Evolutionary conservation across 2,888 invertebrate species (phyloP).

Genomic region (Drosophila prolongata): DNA sequence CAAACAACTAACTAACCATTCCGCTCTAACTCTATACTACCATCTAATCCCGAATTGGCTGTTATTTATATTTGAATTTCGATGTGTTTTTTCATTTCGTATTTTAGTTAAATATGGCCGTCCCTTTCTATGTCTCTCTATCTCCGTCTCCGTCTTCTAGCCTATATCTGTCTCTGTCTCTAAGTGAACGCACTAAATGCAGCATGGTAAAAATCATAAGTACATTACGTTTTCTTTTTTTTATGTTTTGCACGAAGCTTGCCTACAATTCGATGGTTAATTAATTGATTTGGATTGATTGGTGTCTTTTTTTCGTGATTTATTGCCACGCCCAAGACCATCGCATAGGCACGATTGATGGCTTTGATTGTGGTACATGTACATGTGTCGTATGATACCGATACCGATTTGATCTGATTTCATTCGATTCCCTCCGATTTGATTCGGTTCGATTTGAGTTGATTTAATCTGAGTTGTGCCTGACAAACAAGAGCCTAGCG

Average conservation of each 20-base stretch:
- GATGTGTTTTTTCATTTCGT: background rate
- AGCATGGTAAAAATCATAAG: conserved; percentile 73
- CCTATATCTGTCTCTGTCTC: conserved; percentile 23
- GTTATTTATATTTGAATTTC: background rate
- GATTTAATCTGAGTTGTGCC: conserved; percentile 41
- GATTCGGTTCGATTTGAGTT: conserved; percentile 27
- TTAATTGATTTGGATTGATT: conserved; percentile 30
- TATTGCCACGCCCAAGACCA: conserved; percentile 32
- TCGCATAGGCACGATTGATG: conserved; percentile 35
- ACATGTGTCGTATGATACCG: conserved; percentile 9
- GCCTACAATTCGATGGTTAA: conserved; percentile 20
- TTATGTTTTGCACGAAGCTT: conserved; percentile 37
- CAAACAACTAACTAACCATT: conserved; percentile 4
- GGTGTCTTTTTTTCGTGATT: conserved; percentile 21
- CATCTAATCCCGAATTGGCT: background rate
- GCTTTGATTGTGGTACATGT: conserved; percentile 52
- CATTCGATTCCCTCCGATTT: conserved; percentile 14
- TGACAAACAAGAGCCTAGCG: conserved; percentile 35
- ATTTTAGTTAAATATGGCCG: background rate
- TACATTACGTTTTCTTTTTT: conserved; percentile 8
- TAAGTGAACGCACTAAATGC: conserved; percentile 59
- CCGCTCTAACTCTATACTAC: background rate
- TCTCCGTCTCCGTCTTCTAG: conserved; percentile 20
- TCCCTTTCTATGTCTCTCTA: conserved; percentile 15
- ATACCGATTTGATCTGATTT: conserved; percentile 17